Percentiles rank a stretch among this genome's conserved stretches.
Conservation (phyloP, 2,797 vertebrate species). For the Nyctalus aviator region DNA sequence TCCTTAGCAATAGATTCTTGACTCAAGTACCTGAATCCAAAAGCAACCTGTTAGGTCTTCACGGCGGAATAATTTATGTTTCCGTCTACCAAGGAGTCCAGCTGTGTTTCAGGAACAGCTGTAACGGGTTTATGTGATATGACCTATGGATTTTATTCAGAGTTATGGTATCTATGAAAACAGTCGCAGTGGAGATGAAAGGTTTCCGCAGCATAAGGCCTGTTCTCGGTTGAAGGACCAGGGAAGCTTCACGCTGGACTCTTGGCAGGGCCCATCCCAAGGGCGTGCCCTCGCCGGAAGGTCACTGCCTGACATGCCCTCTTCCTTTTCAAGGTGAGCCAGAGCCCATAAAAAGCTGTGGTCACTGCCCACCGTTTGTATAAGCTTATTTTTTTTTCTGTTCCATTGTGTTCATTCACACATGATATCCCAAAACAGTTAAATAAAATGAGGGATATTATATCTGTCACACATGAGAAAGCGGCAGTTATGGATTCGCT, state of each 20-base stretch:
- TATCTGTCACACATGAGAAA: slow-evolving; percentile 81
- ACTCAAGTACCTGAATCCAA: background rate
- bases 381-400: slow-evolving; percentile 32
- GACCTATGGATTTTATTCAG: slow-evolving; percentile 14
- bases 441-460: slow-evolving; percentile 79
- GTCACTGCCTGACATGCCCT: background rate
- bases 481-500: slow-evolving; percentile 68
- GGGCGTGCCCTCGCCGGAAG: background rate
- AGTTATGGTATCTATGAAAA: background rate
- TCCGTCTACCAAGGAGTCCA: background rate
- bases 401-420: slow-evolving; percentile 75
- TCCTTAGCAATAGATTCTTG: background rate
- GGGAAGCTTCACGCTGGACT: background rate
- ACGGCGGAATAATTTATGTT: background rate
- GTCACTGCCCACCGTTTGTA: slow-evolving; percentile 54
- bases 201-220: background rate
- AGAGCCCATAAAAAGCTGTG: slow-evolving; percentile 33
- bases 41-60: slow-evolving; percentile 15
- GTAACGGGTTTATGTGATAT: background rate
- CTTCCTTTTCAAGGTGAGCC: background rate
- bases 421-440: slow-evolving; percentile 79
- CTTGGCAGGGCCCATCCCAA: background rate
- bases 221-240: background rate
- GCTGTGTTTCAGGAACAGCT: background rate
- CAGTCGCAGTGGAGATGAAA: background rate